Conservation (phyloP, 1,140 invertebrate genomes). For the Cotesia typhae region DNA sequence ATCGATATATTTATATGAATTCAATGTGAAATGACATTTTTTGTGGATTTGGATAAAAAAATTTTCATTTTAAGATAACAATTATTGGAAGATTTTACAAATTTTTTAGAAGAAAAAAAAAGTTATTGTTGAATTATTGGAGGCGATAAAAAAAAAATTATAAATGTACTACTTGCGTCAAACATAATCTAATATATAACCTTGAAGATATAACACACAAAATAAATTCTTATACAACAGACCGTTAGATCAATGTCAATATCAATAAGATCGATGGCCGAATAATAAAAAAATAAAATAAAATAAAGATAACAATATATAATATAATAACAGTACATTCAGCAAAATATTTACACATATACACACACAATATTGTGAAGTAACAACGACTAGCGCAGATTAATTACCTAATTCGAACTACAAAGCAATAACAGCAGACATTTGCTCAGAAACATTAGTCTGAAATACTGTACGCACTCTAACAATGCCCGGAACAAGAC, state of each 20-base stretch:
- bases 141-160: no score
- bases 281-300: conserved; percentile 13
- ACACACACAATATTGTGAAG: no score
- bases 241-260: conserved; percentile 28
- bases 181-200: background rate
- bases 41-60: background rate
- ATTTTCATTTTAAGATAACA: no score
- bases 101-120: no score
- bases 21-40: no score
- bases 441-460: background rate
- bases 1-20: background rate
- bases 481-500: conserved; percentile 34
- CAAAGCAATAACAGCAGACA: background rate
- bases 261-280: background rate
- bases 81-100: no score
- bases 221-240: conserved; percentile 18
- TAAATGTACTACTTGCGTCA: no score
- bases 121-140: no score
- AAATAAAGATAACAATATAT: conserved; percentile 13
- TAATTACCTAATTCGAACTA: background rate
- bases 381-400: background rate
- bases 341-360: no score
- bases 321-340: no score
- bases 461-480: background rate
- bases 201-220: conserved; percentile 4